phyloP scores from a whole-genome alignment of 1,140 invertebrate species.

The Aphelenchoides avenae region DNA sequence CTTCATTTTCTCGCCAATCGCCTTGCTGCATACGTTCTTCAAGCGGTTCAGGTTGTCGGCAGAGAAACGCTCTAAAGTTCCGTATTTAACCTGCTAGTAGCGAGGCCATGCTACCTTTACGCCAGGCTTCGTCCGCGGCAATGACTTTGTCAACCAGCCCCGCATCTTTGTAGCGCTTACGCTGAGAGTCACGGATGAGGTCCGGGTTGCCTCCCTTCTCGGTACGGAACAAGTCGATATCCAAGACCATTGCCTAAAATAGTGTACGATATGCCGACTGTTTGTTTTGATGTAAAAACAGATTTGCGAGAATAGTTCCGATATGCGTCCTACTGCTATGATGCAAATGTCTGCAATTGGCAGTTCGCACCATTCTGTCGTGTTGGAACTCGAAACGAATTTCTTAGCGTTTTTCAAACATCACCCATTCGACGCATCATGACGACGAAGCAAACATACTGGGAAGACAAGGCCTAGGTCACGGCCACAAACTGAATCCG shows the following conservation, averaged over 20 bases:
- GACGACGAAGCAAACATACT: no score
- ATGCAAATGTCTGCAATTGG: no score
- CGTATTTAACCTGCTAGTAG: conserved; percentile 9
- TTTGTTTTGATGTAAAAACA: no score
- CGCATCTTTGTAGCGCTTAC: conserved; percentile 86
- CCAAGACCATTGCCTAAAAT: conserved; percentile 82
- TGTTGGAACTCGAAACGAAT: no score
- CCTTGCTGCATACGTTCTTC: conserved; percentile 93
- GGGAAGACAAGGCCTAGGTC: no score
- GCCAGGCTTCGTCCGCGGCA: conserved; percentile 80
- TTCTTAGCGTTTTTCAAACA: no score
- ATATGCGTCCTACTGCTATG: no score
- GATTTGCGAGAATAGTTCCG: no score
- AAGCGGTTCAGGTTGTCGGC: conserved; percentile 86
- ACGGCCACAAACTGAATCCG: no score
- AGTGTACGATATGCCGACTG: no score
- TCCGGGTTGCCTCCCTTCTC: conserved; percentile 91
- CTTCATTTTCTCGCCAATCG: conserved; percentile 97
- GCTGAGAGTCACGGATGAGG: conserved; percentile 84
- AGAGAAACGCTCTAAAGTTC: conserved; percentile 28
- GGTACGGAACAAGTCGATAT: conserved; percentile 87
- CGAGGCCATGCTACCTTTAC: conserved; percentile 66
- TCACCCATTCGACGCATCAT: no score
- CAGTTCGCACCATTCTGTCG: no score
- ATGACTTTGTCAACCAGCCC: conserved; percentile 84